Percentiles rank a stretch among this genome's conserved stretches.
Conservation (phyloP, 2,888 invertebrate species). For the Autographa pulchrina region DNA sequence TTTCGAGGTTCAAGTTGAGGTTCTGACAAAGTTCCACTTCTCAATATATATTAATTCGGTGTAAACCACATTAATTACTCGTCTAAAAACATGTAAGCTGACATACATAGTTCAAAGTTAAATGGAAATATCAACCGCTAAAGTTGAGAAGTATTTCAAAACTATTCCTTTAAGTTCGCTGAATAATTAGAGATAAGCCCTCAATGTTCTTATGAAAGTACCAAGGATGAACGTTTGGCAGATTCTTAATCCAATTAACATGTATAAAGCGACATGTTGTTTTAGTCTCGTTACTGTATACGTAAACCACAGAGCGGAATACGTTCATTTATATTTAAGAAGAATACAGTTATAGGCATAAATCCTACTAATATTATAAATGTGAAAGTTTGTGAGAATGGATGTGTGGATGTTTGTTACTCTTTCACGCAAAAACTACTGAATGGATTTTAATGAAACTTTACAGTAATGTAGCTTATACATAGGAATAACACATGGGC, state of each 20-base stretch:
- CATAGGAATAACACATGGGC: too few relatives aligned
- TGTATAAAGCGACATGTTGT: background rate
- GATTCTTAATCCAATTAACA: slow-evolving; percentile 4
- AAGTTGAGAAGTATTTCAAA: slow-evolving; percentile 32
- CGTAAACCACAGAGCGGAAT: background rate
- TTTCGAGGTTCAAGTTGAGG: too few relatives aligned
- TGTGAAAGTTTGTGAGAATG: too few relatives aligned
- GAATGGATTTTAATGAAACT: too few relatives aligned
- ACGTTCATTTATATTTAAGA: background rate
- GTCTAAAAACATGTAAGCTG: slow-evolving; percentile 11
- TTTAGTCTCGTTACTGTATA: background rate
- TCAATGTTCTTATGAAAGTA: slow-evolving; percentile 21
- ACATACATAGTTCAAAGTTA: slow-evolving; percentile 28
- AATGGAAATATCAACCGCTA: slow-evolving; percentile 42
- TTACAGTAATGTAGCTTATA: too few relatives aligned
- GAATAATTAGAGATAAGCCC: slow-evolving; percentile 18
- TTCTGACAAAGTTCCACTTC: slow-evolving; percentile 8
- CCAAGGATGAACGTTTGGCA: background rate
- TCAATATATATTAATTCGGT: slow-evolving; percentile 16
- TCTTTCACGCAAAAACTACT: too few relatives aligned
- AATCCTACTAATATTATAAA: too few relatives aligned
- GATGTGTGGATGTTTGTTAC: too few relatives aligned
- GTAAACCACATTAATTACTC: slow-evolving; percentile 25
- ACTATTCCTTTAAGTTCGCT: slow-evolving; percentile 40
- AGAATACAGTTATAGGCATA: too few relatives aligned